Evolutionary conservation across 2,797 vertebrate genomes (phyloP).

Genomic region (Phataginus tricuspis): DNA sequence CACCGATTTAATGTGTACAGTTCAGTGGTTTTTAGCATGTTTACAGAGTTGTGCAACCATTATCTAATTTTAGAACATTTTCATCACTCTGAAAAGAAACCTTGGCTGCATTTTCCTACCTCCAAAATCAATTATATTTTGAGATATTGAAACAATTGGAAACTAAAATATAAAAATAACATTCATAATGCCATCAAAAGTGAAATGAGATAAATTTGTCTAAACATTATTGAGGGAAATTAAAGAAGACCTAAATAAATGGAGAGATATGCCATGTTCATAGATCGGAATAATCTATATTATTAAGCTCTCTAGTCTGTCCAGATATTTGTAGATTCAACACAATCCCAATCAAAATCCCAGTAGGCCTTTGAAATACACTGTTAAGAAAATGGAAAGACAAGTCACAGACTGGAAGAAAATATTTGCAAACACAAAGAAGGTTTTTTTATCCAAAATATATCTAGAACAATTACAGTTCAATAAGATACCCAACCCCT

Average conservation of each 20-base stretch:
- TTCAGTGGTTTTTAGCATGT: not conserved
- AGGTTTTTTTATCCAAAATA: constrained; percentile 8
- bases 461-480: not conserved
- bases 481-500: not conserved
- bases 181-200: not conserved
- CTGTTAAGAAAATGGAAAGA: constrained; percentile 20
- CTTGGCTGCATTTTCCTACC: not conserved
- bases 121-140: not conserved
- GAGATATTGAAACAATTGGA: not conserved
- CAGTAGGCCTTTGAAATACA: constrained; percentile 22
- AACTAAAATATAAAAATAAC: not conserved
- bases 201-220: not conserved
- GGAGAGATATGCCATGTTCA: not conserved
- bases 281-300: not conserved
- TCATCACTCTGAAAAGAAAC: constrained; percentile 22
- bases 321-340: not conserved
- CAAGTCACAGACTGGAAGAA: not conserved
- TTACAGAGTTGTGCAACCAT: not conserved
- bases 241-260: constrained; percentile 24
- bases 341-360: not conserved
- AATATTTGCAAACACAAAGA: constrained; percentile 20
- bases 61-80: constrained; percentile 32
- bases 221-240: constrained; percentile 15
- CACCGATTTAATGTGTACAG: not conserved
- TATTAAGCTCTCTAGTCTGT: not conserved